These are phyloP conservation scores for Scaeva pyrastri DNA, from an alignment of 2,888 invertebrate species.

Conservation along the genomic window DNA sequence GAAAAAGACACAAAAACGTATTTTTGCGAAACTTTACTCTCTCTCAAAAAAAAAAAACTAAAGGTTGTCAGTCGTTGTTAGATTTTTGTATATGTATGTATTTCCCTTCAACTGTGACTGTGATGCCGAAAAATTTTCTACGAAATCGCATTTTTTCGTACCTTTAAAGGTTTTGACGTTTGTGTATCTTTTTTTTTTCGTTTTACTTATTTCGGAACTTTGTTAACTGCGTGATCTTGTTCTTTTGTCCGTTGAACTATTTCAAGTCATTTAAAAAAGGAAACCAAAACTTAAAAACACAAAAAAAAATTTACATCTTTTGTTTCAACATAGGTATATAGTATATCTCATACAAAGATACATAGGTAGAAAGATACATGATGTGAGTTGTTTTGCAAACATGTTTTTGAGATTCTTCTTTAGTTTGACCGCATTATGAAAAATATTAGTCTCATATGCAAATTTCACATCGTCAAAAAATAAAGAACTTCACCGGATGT, in stretches of 20 bases:
- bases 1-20: conserved; percentile 46
- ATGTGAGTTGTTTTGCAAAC: conserved; percentile 72
- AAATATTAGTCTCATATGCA: conserved; percentile 69
- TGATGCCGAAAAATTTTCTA: conserved; percentile 69
- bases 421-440: conserved; percentile 69
- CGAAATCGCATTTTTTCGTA: conserved; percentile 61
- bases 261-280: conserved; percentile 41
- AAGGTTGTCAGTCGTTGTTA: conserved; percentile 40
- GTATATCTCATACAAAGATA: no score
- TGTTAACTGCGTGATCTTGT: conserved; percentile 65
- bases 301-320: conserved; percentile 45
- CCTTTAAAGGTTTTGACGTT: background rate
- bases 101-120: background rate
- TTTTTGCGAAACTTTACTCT: conserved; percentile 65
- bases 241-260: conserved; percentile 72
- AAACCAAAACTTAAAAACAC: conserved; percentile 33
- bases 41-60: no score
- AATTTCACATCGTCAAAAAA: conserved; percentile 54
- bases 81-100: conserved; percentile 29
- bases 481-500: background rate
- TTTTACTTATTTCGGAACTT: conserved; percentile 33
- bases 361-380: no score
- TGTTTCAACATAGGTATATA: conserved; percentile 55
- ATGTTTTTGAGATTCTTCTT: conserved; percentile 42
- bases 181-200: conserved; percentile 13